Evolutionary conservation across 35 echinoderm and acorn worm genomes (phyloP).

Genomic region (Patiria miniata): DNA sequence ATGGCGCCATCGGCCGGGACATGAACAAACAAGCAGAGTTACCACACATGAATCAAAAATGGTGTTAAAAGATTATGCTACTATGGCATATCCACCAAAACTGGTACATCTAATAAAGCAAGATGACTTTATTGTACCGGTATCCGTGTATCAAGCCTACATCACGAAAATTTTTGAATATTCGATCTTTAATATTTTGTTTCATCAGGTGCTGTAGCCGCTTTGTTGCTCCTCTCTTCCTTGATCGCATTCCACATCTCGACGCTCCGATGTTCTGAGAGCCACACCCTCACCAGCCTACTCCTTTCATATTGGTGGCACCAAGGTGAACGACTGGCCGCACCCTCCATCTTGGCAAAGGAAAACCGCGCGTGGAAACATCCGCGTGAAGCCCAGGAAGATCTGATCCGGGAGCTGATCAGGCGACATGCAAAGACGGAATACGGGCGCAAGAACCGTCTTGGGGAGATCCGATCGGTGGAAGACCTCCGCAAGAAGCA

Average conservation of each 20-base stretch:
- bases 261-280: constrained; percentile 13
- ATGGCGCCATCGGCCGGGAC: background rate
- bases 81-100: background rate
- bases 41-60: too few species aligned
- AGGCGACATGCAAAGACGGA: constrained; percentile 59
- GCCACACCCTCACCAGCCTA: constrained; percentile 1
- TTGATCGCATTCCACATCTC: constrained; percentile 12
- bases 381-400: constrained; percentile 53
- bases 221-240: background rate
- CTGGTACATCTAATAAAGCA: too few species aligned
- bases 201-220: background rate
- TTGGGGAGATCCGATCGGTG: constrained; percentile 43
- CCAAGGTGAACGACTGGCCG: background rate
- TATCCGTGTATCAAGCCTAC: too few species aligned
- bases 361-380: background rate
- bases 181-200: too few species aligned
- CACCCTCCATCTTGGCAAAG: background rate
- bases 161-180: too few species aligned
- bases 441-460: constrained; percentile 45
- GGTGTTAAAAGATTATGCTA: background rate
- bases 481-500: constrained; percentile 55
- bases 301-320: background rate
- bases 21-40: background rate
- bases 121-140: too few species aligned
- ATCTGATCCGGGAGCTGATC: constrained; percentile 31